A percentile compares a stretch with the other conserved stretches of the same genome.
Evolutionary conservation across 2,113 vertebrate species (phyloP).

Genomic region (Pseudorasbora parva): DNA sequence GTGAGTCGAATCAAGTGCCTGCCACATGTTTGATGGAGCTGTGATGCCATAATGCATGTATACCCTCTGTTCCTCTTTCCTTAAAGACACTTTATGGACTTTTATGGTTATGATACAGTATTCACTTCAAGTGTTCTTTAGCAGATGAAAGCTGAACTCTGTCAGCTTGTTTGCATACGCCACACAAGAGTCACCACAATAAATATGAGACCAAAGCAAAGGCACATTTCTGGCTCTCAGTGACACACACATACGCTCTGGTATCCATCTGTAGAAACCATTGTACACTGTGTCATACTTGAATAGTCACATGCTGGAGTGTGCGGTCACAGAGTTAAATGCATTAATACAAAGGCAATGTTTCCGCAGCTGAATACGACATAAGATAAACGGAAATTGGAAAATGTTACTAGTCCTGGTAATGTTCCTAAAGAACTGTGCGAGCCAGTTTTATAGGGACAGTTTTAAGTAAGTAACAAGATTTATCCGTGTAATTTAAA

Average conservation of each 20-base stretch:
- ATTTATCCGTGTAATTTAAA: neutral
- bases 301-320: neutral
- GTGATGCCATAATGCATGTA: constrained; percentile 18
- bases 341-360: neutral
- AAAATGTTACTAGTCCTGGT: neutral
- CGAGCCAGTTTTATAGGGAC: neutral
- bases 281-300: constrained; percentile 5
- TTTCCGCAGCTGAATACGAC: neutral
- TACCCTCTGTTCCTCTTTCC: neutral
- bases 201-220: constrained; percentile 69
- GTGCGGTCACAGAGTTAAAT: neutral
- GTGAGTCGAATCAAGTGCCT: constrained; percentile 25
- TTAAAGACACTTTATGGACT: constrained; percentile 52
- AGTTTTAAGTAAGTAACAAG: neutral
- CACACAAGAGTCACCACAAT: constrained; percentile 65
- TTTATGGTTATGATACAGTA: constrained; percentile 61
- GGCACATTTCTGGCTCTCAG: constrained; percentile 60
- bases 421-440: neutral
- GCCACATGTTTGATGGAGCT: constrained; percentile 34
- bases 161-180: constrained; percentile 68
- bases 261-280: constrained; percentile 30
- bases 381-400: neutral
- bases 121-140: constrained; percentile 64
- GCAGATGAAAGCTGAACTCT: constrained; percentile 69
- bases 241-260: constrained; percentile 59